Evolutionary conservation across 2,113 vertebrate genomes (phyloP).

Genomic region (Hemiprocne comata): DNA sequence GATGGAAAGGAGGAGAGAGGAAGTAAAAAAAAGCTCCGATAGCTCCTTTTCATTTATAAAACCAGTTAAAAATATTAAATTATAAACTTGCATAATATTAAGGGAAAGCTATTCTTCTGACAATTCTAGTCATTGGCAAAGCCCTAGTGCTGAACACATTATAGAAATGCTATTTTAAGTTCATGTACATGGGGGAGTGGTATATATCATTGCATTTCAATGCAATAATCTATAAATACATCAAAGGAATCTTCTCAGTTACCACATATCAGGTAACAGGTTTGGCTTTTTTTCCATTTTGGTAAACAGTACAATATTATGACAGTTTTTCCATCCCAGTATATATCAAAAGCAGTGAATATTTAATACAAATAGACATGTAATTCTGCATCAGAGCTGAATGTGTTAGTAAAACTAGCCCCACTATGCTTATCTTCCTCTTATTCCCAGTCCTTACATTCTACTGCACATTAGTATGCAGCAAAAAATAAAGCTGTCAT

Average conservation of each 20-base stretch:
- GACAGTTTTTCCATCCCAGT: not conserved
- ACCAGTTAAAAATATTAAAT: not conserved
- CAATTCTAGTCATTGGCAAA: not conserved
- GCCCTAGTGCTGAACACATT: not conserved
- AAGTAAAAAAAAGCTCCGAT: not conserved
- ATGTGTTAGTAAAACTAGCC: not conserved
- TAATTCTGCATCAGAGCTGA: not conserved
- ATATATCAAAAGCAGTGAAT: not conserved
- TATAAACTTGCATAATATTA: not conserved
- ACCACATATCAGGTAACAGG: not conserved
- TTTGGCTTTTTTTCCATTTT: not conserved
- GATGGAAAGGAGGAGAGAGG: not conserved
- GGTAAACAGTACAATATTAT: not conserved
- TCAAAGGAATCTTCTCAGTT: not conserved
- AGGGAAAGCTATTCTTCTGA: not conserved
- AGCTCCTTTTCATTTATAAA: not conserved
- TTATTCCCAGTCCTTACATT: not conserved
- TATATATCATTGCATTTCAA: not conserved
- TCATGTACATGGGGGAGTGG: not conserved
- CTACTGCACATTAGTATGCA: not conserved
- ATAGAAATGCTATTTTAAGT: not conserved
- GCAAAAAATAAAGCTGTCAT: not conserved
- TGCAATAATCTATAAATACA: not conserved
- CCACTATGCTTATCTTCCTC: not conserved
- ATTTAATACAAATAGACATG: not conserved